Conservation (phyloP, 2,113 vertebrate species). For the Recurvirostra avosetta region DNA sequence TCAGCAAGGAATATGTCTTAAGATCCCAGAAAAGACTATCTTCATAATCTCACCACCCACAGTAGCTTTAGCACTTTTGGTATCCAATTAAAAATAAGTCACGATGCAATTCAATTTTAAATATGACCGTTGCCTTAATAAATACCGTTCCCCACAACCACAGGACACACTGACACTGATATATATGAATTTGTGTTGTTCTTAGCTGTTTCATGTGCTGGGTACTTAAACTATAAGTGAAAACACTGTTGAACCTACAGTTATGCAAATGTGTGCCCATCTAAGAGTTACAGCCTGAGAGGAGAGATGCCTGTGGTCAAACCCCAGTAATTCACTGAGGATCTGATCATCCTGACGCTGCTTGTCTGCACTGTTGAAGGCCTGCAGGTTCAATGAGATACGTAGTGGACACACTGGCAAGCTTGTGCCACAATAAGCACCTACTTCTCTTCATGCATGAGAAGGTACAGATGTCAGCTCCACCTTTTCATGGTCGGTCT, state of each 20-base stretch:
- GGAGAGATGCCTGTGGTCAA: background rate
- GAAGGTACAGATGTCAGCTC: background rate
- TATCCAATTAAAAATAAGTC: background rate
- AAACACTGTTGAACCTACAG: background rate
- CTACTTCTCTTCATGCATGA: background rate
- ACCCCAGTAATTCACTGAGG: background rate
- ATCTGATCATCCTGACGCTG: background rate
- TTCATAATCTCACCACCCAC: background rate
- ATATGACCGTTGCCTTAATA: background rate
- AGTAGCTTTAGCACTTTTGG: background rate
- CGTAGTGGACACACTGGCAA: rapidly evolving
- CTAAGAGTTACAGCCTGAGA: background rate
- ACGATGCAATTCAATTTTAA: background rate
- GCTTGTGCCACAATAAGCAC: background rate
- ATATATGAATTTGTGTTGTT: background rate
- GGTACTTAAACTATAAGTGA: background rate
- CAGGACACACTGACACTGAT: background rate
- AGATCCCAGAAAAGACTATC: background rate
- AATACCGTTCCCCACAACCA: background rate
- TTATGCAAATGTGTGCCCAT: background rate
- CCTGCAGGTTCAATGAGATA: too few relatives aligned
- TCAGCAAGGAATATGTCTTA: background rate
- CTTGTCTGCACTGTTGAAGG: background rate
- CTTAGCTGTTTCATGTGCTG: background rate
- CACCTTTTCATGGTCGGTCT: background rate